These are phyloP conservation scores for Ahaetulla prasina DNA, from an alignment of 2,113 vertebrate genomes.

Conservation along the genomic window DNA sequence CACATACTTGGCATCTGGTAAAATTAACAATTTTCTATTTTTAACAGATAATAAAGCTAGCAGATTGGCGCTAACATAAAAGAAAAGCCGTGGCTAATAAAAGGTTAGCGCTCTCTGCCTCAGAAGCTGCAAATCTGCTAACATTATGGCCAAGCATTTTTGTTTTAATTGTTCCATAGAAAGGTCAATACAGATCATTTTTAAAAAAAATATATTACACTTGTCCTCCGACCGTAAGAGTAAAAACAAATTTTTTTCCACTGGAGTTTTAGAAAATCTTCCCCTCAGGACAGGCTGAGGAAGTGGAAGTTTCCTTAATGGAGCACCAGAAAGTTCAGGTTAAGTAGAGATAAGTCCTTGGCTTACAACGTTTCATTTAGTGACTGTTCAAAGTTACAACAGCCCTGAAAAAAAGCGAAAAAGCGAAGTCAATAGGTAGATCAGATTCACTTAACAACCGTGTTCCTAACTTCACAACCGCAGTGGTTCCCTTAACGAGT, in stretches of 20 bases:
- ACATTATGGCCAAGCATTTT: not conserved
- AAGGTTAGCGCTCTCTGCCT: not conserved
- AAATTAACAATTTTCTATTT: not conserved
- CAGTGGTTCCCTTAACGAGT: no score
- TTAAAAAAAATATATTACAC: not conserved
- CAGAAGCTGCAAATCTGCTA: not conserved
- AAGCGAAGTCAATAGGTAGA: no score
- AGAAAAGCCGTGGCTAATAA: not conserved
- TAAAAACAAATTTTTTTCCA: not conserved
- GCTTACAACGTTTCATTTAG: no score
- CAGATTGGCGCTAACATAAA: not conserved
- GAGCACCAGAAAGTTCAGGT: not conserved
- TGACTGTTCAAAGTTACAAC: no score
- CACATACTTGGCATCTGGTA: not conserved
- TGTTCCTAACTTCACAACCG: no score
- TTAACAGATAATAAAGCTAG: not conserved
- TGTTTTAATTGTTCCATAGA: not conserved
- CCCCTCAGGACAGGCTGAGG: no score
- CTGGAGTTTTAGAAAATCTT: not conserved
- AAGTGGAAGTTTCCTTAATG: not conserved
- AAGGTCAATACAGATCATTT: not conserved
- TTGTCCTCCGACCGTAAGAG: not conserved
- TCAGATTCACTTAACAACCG: no score
- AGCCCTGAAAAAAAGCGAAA: no score
- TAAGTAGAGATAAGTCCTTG: not conserved